Conservation (phyloP, 2,888 invertebrate genomes). For the Syrista parreyssii region DNA sequence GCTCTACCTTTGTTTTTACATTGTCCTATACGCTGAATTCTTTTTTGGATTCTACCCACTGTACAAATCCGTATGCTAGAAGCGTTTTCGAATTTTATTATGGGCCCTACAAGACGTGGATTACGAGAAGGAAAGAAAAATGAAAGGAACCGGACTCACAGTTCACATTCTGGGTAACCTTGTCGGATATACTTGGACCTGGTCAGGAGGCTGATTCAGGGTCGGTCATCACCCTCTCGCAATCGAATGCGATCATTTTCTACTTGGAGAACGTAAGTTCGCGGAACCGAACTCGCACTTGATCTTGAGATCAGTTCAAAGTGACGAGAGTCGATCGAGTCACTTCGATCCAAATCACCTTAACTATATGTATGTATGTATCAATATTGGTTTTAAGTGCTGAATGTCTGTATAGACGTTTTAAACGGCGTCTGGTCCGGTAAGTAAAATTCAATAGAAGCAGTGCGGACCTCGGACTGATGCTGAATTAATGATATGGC, state of each 20-base stretch:
- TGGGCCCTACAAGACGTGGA: neutral
- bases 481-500: neutral
- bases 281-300: neutral
- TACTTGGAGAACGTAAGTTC: neutral
- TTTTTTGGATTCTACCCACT: neutral
- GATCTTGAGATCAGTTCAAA: neutral
- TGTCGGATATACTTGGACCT: conserved; percentile 11
- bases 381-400: no score
- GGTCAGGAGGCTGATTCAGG: conserved; percentile 19
- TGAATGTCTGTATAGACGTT: neutral
- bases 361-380: neutral
- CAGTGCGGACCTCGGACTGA: neutral
- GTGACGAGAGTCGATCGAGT: neutral
- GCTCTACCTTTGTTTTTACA: neutral
- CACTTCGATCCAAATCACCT: neutral
- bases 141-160: neutral
- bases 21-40: neutral
- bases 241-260: neutral
- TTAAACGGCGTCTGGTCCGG: no score
- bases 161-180: conserved; percentile 3
- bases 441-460: no score
- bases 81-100: neutral
- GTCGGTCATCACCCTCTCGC: conserved; percentile 21
- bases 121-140: neutral
- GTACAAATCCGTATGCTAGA: neutral